These are phyloP conservation scores for Mallateleia sp. DNA, from an alignment of 2,888 invertebrate genomes.

Conservation along the genomic window DNA sequence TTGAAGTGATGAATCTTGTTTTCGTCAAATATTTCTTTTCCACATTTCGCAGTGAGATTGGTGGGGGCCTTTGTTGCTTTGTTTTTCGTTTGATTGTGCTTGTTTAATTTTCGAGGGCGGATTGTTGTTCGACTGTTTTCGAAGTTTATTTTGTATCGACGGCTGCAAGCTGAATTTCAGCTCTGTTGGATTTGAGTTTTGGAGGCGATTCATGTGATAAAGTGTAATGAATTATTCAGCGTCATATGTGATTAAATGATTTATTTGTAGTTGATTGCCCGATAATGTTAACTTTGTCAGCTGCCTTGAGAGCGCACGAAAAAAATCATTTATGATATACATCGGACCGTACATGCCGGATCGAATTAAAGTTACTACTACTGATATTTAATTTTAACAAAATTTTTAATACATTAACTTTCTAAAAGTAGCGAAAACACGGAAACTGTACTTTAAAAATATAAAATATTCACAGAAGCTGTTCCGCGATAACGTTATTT, in stretches of 20 bases:
- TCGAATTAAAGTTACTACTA: too few species aligned
- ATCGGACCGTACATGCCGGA: background rate
- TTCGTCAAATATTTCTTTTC: background rate
- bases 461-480: background rate
- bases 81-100: slow-evolving; percentile 1
- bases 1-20: slow-evolving; percentile 1
- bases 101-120: slow-evolving; percentile 32
- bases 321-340: background rate
- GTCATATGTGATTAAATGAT: slow-evolving; percentile 9
- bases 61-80: background rate
- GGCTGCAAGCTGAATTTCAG: slow-evolving; percentile 8
- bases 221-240: slow-evolving; percentile 4
- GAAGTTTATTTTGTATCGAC: slow-evolving; percentile 23
- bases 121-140: slow-evolving; percentile 13
- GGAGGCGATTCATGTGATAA: slow-evolving; percentile 2
- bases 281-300: background rate
- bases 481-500: background rate
- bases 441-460: background rate
- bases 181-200: background rate
- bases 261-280: background rate
- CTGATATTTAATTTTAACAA: background rate
- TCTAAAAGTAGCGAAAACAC: background rate
- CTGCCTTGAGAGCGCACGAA: background rate
- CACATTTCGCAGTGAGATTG: background rate
- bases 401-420: background rate